Evolutionary conservation across 2,113 vertebrate species (phyloP).

Genomic region (Toxotes jaculatrix): DNA sequence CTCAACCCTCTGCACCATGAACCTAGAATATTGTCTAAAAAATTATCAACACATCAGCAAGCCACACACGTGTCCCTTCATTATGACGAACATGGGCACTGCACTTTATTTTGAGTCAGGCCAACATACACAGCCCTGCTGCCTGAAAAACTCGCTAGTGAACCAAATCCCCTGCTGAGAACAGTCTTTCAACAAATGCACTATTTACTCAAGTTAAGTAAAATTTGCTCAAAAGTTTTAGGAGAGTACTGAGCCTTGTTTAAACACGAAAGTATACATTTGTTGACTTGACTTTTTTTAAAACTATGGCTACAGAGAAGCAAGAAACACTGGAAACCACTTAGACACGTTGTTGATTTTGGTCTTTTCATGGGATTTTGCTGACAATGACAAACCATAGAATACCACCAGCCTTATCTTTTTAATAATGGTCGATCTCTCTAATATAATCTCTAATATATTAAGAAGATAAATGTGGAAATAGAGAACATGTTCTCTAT

Average conservation of each 20-base stretch:
- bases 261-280: neutral
- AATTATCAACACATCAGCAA: no score
- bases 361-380: neutral
- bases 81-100: no score
- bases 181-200: neutral
- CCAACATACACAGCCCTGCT: no score
- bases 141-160: no score
- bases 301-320: neutral
- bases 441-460: neutral
- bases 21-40: no score
- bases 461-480: no score
- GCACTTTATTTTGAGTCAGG: no score
- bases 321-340: neutral
- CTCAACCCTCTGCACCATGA: no score
- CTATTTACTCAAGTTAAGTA: neutral
- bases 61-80: no score
- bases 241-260: neutral
- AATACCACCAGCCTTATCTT: neutral
- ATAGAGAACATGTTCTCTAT: neutral
- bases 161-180: no score
- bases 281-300: no score
- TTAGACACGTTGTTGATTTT: neutral
- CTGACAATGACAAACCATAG: neutral
- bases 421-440: neutral
- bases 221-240: neutral